Evolutionary conservation across 2,797 vertebrate species (phyloP), one percentile per base, ranked within the genome.

Genomic region (Anisognathus igniventris): DNA sequence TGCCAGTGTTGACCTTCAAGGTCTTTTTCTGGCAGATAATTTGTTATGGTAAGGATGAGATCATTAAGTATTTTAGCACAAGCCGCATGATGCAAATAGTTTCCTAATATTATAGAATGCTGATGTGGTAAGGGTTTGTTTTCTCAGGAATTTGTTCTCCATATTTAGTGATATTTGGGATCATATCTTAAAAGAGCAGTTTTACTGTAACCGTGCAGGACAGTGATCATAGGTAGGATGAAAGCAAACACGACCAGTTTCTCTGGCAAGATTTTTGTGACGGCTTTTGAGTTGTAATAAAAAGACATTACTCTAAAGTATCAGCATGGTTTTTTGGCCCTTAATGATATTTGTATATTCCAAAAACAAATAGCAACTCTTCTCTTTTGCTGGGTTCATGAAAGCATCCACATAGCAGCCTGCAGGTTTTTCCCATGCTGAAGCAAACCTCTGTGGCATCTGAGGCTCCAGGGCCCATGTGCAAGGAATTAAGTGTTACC

Each of bases 1-100:
- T 98, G 96, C 96, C 96, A 96, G 92, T 87, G 87, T 97, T 98
- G 97, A 98, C 98, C 98, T 98, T 98, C 97, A 97, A 97, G 96
- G 95, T 97, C 96, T 96, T 97, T 97, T 97, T 95, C 96, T 97
- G 96, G 97, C 96, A 97, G 97, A 97, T 97, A 96, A 97, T 97
- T 98, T 98, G 96, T 98, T 97, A 97, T 97, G 96, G 96, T 97
- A 97, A 97, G 96, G 96, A 96, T 97, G 97, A 97, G 96, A 97
- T 98, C 97, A 98, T 95, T 96, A 96, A 97, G 97, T 97, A 94
- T 97, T 97, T 97, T 97, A 96, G 96, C 96, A 96, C 79, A 94
- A 96, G 94, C 93, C 24, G 2, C 96, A 71, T 91, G 95, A 95
- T 96, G 93, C 87, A 70, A 91, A 84, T 92, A 91, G 74, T 94